phyloP scores from a whole-genome alignment of 2,888 invertebrate genomes.

The Micropterix aruncella region DNA sequence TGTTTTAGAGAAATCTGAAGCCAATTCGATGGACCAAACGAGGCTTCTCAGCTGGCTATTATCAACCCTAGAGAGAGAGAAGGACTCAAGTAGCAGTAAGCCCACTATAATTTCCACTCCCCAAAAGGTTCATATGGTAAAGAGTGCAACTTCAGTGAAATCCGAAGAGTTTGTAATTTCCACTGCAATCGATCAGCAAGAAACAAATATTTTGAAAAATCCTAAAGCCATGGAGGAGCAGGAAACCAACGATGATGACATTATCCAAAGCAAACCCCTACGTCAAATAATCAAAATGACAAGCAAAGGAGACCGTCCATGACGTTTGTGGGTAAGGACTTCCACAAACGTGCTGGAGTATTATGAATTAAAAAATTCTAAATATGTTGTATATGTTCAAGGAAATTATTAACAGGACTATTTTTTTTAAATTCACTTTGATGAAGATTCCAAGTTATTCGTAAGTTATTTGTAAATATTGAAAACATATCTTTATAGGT shows the following conservation, averaged over 20 bases:
- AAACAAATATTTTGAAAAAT: neutral
- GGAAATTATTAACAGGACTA: too few species aligned
- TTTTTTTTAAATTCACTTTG: too few species aligned
- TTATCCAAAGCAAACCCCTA: neutral
- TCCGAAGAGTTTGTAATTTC: neutral
- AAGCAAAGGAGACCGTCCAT: too few species aligned
- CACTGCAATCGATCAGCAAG: neutral
- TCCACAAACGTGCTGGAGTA: too few species aligned
- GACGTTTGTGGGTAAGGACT: too few species aligned
- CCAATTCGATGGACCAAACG: neutral
- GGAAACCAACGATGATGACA: neutral
- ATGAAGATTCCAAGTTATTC: too few species aligned
- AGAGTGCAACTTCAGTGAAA: neutral
- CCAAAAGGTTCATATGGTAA: neutral
- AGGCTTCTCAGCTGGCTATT: neutral
- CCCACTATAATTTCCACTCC: neutral
- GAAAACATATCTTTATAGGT: too few species aligned
- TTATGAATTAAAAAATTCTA: too few species aligned
- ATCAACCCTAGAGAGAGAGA: neutral
- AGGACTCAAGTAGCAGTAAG: neutral
- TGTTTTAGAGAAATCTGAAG: neutral
- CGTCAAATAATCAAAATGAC: too few species aligned
- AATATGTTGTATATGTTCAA: too few species aligned
- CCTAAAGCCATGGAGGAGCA: too few species aligned
- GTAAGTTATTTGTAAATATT: too few species aligned